Evolutionary conservation across 2,797 vertebrate genomes (phyloP).

Genomic region (Lutjanus argentimaculatus): DNA sequence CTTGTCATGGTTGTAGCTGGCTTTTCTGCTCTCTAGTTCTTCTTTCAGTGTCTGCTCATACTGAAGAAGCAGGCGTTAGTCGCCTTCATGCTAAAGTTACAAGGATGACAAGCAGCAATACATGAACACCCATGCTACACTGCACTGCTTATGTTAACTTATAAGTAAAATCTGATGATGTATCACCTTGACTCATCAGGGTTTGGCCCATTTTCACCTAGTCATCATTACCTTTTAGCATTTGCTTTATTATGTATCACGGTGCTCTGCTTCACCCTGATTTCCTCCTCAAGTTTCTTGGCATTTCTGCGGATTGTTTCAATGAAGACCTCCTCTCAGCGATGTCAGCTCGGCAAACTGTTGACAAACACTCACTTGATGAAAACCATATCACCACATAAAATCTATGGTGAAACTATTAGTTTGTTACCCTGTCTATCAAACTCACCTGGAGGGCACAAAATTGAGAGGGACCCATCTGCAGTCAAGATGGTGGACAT

Average conservation of each 20-base stretch:
- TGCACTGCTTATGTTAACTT: background rate
- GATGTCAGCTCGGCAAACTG: constrained; percentile 76
- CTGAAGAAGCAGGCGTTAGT: constrained; percentile 77
- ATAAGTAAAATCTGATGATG: background rate
- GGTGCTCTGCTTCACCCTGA: constrained; percentile 68
- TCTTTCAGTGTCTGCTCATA: constrained; percentile 81
- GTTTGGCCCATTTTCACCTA: background rate
- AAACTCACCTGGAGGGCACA: background rate
- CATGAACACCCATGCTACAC: background rate
- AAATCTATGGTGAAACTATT: background rate
- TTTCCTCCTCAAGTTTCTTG: constrained; percentile 76
- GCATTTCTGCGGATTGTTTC: constrained; percentile 57
- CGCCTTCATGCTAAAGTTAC: constrained; percentile 72
- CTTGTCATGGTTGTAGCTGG: constrained; percentile 78
- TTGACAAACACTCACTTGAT: background rate
- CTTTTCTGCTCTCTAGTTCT: constrained; percentile 78
- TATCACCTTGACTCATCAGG: background rate
- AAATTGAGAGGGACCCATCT: no score
- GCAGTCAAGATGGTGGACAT: no score
- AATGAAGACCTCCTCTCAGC: constrained; percentile 72
- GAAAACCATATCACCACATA: background rate
- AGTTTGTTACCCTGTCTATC: background rate
- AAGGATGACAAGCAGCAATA: constrained; percentile 26
- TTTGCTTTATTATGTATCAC: constrained; percentile 71
- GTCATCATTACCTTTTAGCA: constrained; percentile 75